phyloP scores from a whole-genome alignment of 2,797 vertebrate species.

The Hafferia zeledoni region DNA sequence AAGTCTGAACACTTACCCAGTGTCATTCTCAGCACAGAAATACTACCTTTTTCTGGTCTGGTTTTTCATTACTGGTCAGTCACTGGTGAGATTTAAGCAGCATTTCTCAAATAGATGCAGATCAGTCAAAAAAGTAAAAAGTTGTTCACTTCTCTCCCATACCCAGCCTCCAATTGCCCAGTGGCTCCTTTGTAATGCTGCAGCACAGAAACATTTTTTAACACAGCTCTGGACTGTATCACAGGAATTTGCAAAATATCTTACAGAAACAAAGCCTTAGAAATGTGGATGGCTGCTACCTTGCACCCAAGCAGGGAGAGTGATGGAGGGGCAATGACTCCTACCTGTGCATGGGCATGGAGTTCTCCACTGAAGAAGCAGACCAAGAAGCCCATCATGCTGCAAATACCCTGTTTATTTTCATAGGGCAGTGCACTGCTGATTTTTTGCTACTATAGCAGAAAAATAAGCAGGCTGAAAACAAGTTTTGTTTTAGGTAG shows the following conservation, averaged over 20 bases:
- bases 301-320: neutral
- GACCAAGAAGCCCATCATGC: neutral
- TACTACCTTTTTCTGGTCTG: neutral
- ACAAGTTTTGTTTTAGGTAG: neutral
- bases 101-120: neutral
- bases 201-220: neutral
- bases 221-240: neutral
- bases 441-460: neutral
- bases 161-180: neutral
- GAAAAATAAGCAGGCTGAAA: neutral
- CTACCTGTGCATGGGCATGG: neutral
- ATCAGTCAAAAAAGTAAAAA: neutral
- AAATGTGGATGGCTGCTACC: neutral
- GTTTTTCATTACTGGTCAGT: neutral
- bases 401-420: neutral
- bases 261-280: neutral
- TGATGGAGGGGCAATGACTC: neutral
- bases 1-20: neutral
- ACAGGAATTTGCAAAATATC: neutral
- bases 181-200: neutral
- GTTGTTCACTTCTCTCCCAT: accelerated
- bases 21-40: neutral
- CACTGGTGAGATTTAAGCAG: neutral
- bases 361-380: neutral
- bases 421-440: neutral